phyloP scores from a whole-genome alignment of 2,888 invertebrate species.

The Cryptus viduatorius region DNA sequence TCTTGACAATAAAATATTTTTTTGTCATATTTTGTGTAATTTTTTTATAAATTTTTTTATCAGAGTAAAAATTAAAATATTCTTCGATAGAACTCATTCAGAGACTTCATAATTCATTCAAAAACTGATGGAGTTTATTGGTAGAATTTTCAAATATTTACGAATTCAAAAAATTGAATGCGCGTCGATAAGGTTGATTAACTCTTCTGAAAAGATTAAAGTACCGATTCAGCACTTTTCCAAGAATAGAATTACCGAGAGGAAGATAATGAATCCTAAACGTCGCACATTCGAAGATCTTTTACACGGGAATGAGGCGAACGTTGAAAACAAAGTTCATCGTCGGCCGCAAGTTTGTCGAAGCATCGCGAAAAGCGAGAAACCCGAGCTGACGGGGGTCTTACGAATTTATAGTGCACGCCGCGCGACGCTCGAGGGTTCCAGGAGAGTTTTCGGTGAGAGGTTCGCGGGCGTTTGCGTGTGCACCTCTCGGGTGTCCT shows the following conservation, averaged over 20 bases:
- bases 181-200: neutral
- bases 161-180: neutral
- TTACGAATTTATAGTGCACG: conserved; percentile 54
- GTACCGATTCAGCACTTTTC: no score
- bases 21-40: neutral
- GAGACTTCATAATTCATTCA: no score
- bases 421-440: conserved; percentile 50
- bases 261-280: conserved; percentile 1
- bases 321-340: conserved; percentile 36
- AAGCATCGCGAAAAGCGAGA: conserved; percentile 17
- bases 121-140: no score
- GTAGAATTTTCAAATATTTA: neutral
- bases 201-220: neutral
- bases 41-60: neutral
- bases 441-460: conserved; percentile 60
- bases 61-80: no score
- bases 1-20: no score
- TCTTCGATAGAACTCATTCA: no score
- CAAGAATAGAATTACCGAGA: neutral
- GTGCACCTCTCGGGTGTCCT: conserved; percentile 63
- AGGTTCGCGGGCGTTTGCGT: conserved; percentile 61
- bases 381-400: conserved; percentile 15
- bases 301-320: conserved; percentile 32
- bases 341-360: conserved; percentile 36
- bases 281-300: conserved; percentile 17